phyloP scores from a whole-genome alignment of 2,113 vertebrate genomes.

The Eudorcas thomsonii region DNA sequence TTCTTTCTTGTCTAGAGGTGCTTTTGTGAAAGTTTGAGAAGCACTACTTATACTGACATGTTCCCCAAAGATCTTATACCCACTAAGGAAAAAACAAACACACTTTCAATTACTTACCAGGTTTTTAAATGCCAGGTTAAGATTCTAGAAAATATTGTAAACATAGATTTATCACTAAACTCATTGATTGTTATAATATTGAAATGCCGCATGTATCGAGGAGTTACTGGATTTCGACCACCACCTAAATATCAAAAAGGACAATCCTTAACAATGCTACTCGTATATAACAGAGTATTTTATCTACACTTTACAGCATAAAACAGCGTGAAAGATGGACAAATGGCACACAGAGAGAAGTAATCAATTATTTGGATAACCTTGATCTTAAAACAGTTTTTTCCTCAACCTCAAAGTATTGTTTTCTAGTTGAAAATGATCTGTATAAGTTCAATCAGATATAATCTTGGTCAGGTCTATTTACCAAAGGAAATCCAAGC shows the following conservation, averaged over 20 bases:
- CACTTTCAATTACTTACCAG: constrained; percentile 80
- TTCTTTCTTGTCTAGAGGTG: background rate
- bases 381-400: background rate
- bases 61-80: background rate
- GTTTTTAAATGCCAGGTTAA: constrained; percentile 89
- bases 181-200: constrained; percentile 92
- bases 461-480: background rate
- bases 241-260: constrained; percentile 82
- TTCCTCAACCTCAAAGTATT: background rate
- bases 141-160: constrained; percentile 92
- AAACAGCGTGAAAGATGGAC: background rate
- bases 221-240: constrained; percentile 91
- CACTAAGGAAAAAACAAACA: background rate
- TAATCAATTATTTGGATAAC: background rate
- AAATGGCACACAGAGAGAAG: background rate
- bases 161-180: constrained; percentile 92
- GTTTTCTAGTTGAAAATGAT: background rate
- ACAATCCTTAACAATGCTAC: background rate
- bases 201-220: constrained; percentile 90
- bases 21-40: background rate
- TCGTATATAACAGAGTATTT: background rate
- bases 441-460: background rate
- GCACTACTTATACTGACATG: background rate
- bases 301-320: background rate
- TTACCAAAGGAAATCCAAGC: background rate